Base-by-base conservation (phyloP, 2,888 invertebrate genomes). In the Ormyrus nitidulus region DNA sequence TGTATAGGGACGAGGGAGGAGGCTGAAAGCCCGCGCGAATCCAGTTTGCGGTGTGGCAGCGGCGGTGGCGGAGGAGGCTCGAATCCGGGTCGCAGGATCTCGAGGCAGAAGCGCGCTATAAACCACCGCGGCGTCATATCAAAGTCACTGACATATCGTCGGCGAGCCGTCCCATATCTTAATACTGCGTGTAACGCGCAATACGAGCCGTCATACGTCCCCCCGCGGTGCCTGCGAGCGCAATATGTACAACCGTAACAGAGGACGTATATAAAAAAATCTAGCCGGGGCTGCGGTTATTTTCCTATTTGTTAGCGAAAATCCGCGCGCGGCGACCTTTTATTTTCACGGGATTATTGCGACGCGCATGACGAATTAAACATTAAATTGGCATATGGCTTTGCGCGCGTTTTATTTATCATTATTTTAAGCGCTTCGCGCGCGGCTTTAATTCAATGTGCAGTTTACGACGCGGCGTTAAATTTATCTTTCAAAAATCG, bases 61-160 rank as follows among this genome's bases (percentile, higher is more conserved):
- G 69, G 10, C 3, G n/a, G 46, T 0, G n/a, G 6, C 1, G 11
- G 5, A 19, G 72, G n/a, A 44, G 44, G 34, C 34, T 51, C 34
- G 34, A 73, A 73, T 73, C 73, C 65, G 74, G 65, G 51, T 51
- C 64, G 59, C 46, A 71, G 66, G 66, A 75, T 66, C 74, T 66
- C 44, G 19, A 44, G 51, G 66, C 59, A 75, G 71, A 71, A 51
- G 49, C 13, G 74, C 65, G 11, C 8, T 48, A 59, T 74, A 75
- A 75, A 66, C 51, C 66, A 75, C 34, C 34, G 19, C 3, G 59
- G 58, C 58, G 54, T 74, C 74, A 74, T 74, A 74, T 74, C 65
- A 74, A 65, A 54, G 65, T 58, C 65, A 48, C 58, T 58, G 74
- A 59, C 58, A 58, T 65, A 75, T 66, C 74, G 66, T 75, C 74